phyloP scores from a whole-genome alignment of 2,797 vertebrate genomes.

The Eulemur mongoz region DNA sequence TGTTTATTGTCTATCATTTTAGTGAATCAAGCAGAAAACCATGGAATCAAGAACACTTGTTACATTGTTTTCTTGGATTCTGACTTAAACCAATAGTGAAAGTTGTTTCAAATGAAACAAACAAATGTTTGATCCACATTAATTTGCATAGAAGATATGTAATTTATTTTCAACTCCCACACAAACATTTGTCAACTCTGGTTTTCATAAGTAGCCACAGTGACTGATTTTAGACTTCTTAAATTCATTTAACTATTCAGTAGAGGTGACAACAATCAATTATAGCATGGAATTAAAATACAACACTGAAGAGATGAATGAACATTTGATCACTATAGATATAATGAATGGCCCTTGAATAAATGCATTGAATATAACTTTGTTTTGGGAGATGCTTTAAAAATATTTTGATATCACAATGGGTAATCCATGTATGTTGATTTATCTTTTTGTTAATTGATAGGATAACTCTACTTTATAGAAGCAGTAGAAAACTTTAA shows the following conservation, averaged over 20 bases:
- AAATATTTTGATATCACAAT: not conserved
- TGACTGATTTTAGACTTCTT: not conserved
- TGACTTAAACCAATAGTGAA: not conserved
- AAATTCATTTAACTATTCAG: not conserved
- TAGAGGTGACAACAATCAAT: not conserved
- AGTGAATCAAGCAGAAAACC: slow-evolving; percentile 19
- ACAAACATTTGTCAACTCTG: not conserved
- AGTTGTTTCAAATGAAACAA: not conserved
- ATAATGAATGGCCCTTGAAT: not conserved
- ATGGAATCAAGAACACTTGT: slow-evolving; percentile 10
- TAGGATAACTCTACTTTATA: not conserved
- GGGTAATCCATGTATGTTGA: not conserved
- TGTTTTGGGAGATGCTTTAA: not conserved
- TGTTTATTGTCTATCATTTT: not conserved
- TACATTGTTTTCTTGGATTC: not conserved
- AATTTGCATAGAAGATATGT: not conserved
- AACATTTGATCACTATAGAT: not conserved
- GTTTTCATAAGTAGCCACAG: not conserved
- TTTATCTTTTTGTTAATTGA: not conserved
- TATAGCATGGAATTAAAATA: not conserved
- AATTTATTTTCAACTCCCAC: not conserved
- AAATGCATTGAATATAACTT: not conserved
- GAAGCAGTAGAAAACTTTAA: not conserved
- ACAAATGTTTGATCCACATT: not conserved
- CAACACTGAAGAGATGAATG: not conserved